phyloP scores from a whole-genome alignment of 2,888 invertebrate species.

The Nomada ferruginata region DNA sequence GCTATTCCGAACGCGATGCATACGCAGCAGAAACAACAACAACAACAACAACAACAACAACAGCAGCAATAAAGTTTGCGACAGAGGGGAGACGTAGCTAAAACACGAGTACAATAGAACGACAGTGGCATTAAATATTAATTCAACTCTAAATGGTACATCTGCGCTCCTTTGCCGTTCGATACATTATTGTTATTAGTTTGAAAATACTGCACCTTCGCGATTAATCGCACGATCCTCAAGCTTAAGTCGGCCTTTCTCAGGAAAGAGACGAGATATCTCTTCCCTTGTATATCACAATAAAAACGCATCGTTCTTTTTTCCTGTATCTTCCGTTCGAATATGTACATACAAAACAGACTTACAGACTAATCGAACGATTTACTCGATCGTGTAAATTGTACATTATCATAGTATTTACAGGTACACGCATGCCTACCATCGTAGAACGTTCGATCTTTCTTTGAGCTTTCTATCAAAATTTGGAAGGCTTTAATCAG shows the following conservation, averaged over 20 bases:
- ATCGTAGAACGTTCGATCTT: not conserved
- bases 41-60: conserved; percentile 30
- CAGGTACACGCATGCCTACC: conserved; percentile 41
- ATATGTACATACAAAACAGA: conserved; percentile 35
- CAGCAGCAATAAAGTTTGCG: conserved; percentile 3
- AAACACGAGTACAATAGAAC: conserved; percentile 42
- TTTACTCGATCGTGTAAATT: conserved; percentile 17
- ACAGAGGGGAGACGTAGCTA: conserved; percentile 15
- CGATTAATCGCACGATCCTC: not conserved
- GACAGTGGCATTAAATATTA: conserved; percentile 18
- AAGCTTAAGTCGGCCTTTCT: conserved; percentile 1
- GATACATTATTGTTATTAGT: not conserved
- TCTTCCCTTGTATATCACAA: conserved; percentile 3
- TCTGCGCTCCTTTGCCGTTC: conserved; percentile 20
- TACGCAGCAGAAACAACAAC: conserved; percentile 24
- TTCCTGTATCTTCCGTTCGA: not conserved
- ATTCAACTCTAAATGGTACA: conserved; percentile 17
- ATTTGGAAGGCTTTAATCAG: conserved; percentile 47
- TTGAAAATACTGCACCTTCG: conserved; percentile 11
- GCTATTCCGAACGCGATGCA: conserved; percentile 40
- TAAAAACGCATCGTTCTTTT: conserved; percentile 19
- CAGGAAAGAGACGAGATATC: conserved; percentile 9
- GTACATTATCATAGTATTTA: conserved; percentile 45
- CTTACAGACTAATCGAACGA: conserved; percentile 52
- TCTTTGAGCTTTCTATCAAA: conserved; percentile 50